phyloP scores from a whole-genome alignment of 2,888 invertebrate genomes.

The Lypha dubia region DNA sequence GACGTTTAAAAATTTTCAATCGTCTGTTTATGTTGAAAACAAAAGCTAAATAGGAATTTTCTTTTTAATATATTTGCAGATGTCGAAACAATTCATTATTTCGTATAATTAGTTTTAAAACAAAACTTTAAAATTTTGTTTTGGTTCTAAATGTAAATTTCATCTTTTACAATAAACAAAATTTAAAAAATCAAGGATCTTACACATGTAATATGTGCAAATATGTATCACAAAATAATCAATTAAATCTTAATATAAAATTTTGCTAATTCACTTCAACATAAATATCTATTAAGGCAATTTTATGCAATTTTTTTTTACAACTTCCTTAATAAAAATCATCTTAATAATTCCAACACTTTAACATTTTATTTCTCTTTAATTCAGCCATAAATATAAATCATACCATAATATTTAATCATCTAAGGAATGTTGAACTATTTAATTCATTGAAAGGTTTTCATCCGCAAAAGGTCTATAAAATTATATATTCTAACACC shows the following conservation, averaged over 20 bases:
- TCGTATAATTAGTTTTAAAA: too few relatives aligned
- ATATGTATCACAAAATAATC: too few relatives aligned
- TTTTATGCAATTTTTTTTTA: background rate
- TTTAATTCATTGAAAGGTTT: conserved; percentile 36
- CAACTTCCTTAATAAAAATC: conserved; percentile 19
- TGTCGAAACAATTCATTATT: too few relatives aligned
- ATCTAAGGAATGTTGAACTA: conserved; percentile 27
- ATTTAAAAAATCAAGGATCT: too few relatives aligned
- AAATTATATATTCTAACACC: conserved; percentile 49
- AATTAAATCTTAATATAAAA: background rate
- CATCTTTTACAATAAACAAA: too few relatives aligned
- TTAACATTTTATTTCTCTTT: conserved; percentile 44
- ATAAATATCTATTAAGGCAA: background rate
- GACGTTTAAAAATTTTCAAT: too few relatives aligned
- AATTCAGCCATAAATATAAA: conserved; percentile 47
- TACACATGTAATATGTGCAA: too few relatives aligned
- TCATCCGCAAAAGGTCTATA: conserved; percentile 17
- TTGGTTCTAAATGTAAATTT: too few relatives aligned
- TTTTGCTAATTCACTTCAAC: background rate
- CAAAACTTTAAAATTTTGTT: too few relatives aligned
- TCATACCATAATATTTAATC: conserved; percentile 28
- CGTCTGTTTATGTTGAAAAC: too few relatives aligned
- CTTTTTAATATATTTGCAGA: too few relatives aligned
- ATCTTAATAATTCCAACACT: conserved; percentile 5
- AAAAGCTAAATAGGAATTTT: too few relatives aligned